A percentile compares a stretch with the other conserved stretches of the same genome.
Conservation (phyloP, 2,888 invertebrate species). For the Sturmia bella region DNA sequence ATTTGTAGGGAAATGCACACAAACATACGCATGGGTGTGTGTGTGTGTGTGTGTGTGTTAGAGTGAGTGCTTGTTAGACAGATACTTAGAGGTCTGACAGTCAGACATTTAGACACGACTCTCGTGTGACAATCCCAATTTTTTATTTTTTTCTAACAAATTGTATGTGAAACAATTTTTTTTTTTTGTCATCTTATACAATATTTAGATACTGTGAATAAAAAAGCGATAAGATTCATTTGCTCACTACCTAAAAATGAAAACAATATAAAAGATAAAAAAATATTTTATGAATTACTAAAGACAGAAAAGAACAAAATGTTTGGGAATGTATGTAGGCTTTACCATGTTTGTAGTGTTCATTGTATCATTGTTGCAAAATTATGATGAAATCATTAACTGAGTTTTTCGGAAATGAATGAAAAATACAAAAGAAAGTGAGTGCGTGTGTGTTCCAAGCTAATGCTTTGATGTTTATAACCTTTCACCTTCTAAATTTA, state of each 20-base stretch:
- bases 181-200: constrained; percentile 10
- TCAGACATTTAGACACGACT: constrained; percentile 33
- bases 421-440: background rate
- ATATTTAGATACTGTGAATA: constrained; percentile 38
- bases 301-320: background rate
- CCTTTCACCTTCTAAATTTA: constrained; percentile 12
- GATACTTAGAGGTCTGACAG: constrained; percentile 9
- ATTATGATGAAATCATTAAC: constrained; percentile 31
- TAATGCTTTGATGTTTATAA: background rate
- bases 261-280: constrained; percentile 41
- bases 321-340: constrained; percentile 17
- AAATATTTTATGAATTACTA: constrained; percentile 9
- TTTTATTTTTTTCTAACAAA: constrained; percentile 36
- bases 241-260: constrained; percentile 27
- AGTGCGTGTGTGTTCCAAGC: constrained; percentile 6
- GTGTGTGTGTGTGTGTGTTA: too few species aligned
- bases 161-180: constrained; percentile 55
- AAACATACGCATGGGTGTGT: background rate
- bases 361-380: constrained; percentile 45
- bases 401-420: background rate
- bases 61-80: constrained; percentile 15
- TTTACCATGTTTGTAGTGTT: constrained; percentile 12
- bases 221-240: constrained; percentile 48
- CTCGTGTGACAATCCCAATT: constrained; percentile 64
- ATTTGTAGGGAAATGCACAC: constrained; percentile 27